phyloP scores from a whole-genome alignment of 2,113 vertebrate species.

The Anolis sagrei region DNA sequence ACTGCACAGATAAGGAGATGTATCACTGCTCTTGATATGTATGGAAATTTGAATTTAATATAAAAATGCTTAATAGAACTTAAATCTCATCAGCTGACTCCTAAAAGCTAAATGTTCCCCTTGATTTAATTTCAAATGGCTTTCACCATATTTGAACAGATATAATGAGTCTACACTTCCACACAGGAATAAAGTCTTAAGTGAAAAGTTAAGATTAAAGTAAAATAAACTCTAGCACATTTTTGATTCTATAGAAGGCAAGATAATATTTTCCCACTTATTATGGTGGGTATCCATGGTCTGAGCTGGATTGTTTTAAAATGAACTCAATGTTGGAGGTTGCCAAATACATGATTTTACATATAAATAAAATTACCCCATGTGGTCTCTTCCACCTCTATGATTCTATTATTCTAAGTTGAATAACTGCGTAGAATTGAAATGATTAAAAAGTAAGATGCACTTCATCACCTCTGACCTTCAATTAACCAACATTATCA shows the following conservation, averaged over 20 bases:
- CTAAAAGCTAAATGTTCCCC: background rate
- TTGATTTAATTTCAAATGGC: too few species aligned
- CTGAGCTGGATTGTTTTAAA: background rate
- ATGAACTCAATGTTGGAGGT: background rate
- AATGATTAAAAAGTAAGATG: background rate
- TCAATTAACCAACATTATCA: conserved; percentile 34
- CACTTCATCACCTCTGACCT: conserved; percentile 21
- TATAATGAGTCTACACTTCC: too few species aligned
- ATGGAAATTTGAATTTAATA: background rate
- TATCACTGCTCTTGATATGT: too few species aligned
- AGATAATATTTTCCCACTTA: too few species aligned
- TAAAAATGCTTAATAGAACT: background rate
- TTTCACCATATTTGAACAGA: too few species aligned
- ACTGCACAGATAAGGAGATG: too few species aligned
- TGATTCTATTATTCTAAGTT: too few species aligned
- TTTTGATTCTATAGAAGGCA: too few species aligned
- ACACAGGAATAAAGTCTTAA: background rate
- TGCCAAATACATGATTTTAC: background rate
- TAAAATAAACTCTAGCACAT: background rate
- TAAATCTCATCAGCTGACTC: background rate
- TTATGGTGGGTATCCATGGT: background rate
- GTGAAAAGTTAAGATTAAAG: too few species aligned
- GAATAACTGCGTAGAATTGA: conserved; percentile 31
- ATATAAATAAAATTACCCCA: background rate
- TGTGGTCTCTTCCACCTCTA: too few species aligned